Base-by-base conservation (phyloP, 2,797 vertebrate species). In the Mionectes olivaceus region DNA sequence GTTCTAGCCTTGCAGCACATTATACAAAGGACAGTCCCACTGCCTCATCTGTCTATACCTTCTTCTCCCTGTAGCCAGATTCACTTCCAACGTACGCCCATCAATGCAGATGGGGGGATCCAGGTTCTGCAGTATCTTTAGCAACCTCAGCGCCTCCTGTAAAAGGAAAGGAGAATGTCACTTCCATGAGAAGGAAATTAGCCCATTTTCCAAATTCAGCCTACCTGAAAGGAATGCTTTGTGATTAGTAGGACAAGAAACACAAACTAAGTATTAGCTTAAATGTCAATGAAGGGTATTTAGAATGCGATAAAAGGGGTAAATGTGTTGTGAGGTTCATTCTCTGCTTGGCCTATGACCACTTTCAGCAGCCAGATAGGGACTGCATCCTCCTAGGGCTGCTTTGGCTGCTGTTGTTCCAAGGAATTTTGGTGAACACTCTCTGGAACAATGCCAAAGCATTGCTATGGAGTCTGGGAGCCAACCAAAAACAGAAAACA, bases 81-180 rank as follows among this genome's bases (percentile, higher is more conserved):
- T 99, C 60, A 99, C 99, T 92, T 99, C 99, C 95, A 99, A 97
- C 18, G 98, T 97, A 90, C 99, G 98, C 37, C 99, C 99, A 69
- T 99, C 99, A 21, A 99, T 98, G 92, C 98, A 99, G 74, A 99
- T 98, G 1, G 99, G 99, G 35, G 98, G 98, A 84, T 98, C 98
- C 96, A 97, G 98, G 96, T 98, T 98, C 98, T 95, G 99, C 81
- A 99, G 97, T 89, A 99, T 98, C 94, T 99, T 99, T 53, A 99
- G 99, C 94, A 99, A 98, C 67, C 99, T 99, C 43, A 98, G 98
- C 0, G 99, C 99, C 98, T 99, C 99, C 99, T 99, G 90, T 41
- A 96, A 97, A 96, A 91, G 33, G 27, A 94, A 90, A 87, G 19
- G n/a, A 78, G 17, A 90, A 84, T 69, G 59, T 53, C 33, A 69